A percentile compares a stretch with the other conserved stretches of the same genome.
These are phyloP conservation scores for Neopelma chrysocephalum DNA, from an alignment of 2,797 vertebrate genomes.

Conservation along the genomic window DNA sequence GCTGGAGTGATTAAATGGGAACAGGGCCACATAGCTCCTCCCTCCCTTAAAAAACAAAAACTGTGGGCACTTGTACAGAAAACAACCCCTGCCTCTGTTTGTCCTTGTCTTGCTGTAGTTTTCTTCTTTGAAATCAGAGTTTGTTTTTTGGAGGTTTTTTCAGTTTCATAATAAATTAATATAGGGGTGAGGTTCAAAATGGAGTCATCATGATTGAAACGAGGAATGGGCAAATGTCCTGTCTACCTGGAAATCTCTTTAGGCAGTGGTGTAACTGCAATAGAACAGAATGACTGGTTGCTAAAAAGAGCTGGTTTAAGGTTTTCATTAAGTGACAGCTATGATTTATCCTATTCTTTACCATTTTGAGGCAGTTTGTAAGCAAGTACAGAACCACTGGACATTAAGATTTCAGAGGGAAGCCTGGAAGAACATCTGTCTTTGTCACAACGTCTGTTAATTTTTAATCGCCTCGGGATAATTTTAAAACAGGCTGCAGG, in stretches of 20 bases:
- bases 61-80: slow-evolving; percentile 25
- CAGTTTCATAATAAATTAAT: not conserved
- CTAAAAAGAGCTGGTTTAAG: not conserved
- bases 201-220: not conserved
- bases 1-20: slow-evolving; percentile 39
- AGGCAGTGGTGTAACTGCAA: not conserved
- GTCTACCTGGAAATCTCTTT: not conserved
- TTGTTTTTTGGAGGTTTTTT: not conserved
- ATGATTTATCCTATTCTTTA: not conserved
- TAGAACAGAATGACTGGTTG: not conserved
- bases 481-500: slow-evolving; percentile 46
- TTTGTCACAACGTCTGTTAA: not conserved
- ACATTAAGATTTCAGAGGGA: slow-evolving; percentile 18
- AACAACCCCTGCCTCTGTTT: slow-evolving; percentile 1
- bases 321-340: not conserved
- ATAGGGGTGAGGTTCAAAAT: not conserved
- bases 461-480: not conserved
- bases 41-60: slow-evolving; percentile 51
- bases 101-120: slow-evolving; percentile 6
- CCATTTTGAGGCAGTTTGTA: not conserved
- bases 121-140: not conserved
- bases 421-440: not conserved
- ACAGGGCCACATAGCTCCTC: slow-evolving; percentile 47
- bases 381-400: not conserved
- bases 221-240: not conserved